These are phyloP conservation scores for Manduca sexta DNA, from an alignment of 1,140 invertebrate genomes.

Conservation along the genomic window DNA sequence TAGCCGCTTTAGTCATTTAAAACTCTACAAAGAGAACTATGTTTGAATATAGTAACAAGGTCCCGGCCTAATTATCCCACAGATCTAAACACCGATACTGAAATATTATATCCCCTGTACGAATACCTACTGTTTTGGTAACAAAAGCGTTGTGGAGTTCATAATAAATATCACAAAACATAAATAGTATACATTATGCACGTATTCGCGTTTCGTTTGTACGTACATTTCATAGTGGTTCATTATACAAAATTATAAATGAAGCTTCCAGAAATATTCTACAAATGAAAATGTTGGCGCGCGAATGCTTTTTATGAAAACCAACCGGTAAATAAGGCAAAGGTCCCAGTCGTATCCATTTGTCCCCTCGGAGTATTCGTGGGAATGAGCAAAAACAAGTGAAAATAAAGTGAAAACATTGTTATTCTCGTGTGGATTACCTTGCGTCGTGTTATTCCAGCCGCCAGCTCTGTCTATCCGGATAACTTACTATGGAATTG, in stretches of 20 bases:
- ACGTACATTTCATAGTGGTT: too few relatives aligned
- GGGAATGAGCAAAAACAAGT: constrained; percentile 46
- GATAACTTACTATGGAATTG: constrained; percentile 22
- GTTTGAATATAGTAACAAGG: too few relatives aligned
- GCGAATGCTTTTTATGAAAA: constrained; percentile 27
- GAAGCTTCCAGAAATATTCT: constrained; percentile 7
- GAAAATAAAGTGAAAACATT: constrained; percentile 53
- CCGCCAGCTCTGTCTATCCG: constrained; percentile 15
- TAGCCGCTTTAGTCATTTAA: too few relatives aligned
- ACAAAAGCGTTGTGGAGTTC: too few relatives aligned
- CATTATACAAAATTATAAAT: neutral
- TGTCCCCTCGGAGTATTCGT: constrained; percentile 33
- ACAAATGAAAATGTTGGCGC: constrained; percentile 14
- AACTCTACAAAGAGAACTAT: too few relatives aligned
- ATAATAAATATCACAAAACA: too few relatives aligned
- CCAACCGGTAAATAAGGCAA: constrained; percentile 36
- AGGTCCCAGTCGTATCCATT: constrained; percentile 34
- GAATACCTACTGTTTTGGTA: too few relatives aligned
- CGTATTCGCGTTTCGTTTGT: too few relatives aligned
- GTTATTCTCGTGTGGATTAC: constrained; percentile 51
- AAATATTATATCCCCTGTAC: too few relatives aligned
- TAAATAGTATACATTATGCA: too few relatives aligned
- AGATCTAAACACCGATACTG: too few relatives aligned
- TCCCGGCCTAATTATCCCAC: too few relatives aligned
- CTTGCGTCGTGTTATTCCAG: constrained; percentile 29